Percentiles rank a stretch among this genome's conserved stretches.
These are phyloP conservation scores for Anseranas semipalmata DNA, from an alignment of 2,113 vertebrate species.

Conservation along the genomic window DNA sequence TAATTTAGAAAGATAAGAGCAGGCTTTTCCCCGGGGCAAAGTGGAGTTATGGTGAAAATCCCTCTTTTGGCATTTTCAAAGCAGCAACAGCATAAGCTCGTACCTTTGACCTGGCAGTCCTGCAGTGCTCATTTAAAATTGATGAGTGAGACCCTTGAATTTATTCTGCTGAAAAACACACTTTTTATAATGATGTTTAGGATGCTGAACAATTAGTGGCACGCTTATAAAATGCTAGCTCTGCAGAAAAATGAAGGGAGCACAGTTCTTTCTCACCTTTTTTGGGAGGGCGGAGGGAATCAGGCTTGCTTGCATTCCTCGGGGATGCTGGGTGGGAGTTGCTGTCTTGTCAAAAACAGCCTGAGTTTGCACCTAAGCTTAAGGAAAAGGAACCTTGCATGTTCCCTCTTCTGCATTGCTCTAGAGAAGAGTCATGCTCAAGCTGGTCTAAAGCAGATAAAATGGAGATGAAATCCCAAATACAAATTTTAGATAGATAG, in stretches of 20 bases:
- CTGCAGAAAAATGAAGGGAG: constrained; percentile 2
- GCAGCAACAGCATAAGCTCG: neutral
- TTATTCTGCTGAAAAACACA: constrained; percentile 43
- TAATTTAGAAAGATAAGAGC: constrained; percentile 11
- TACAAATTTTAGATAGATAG: neutral
- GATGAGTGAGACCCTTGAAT: constrained; percentile 35
- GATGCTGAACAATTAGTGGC: no score
- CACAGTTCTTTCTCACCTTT: neutral
- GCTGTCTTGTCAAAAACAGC: neutral
- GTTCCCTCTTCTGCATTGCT: neutral
- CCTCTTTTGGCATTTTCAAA: neutral
- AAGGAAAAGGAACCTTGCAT: neutral
- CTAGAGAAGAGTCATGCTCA: neutral
- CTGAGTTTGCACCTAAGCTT: neutral
- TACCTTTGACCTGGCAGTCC: constrained; percentile 28
- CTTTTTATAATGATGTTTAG: neutral
- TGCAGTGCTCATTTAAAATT: constrained; percentile 38
- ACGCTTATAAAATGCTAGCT: neutral
- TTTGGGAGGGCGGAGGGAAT: neutral
- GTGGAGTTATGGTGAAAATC: neutral
- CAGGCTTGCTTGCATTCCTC: neutral
- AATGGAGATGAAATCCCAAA: neutral
- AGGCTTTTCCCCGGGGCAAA: neutral
- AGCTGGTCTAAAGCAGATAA: neutral
- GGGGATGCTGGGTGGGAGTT: neutral